phyloP scores from a whole-genome alignment of 2,113 vertebrate genomes.

The Polyodon spathula region DNA sequence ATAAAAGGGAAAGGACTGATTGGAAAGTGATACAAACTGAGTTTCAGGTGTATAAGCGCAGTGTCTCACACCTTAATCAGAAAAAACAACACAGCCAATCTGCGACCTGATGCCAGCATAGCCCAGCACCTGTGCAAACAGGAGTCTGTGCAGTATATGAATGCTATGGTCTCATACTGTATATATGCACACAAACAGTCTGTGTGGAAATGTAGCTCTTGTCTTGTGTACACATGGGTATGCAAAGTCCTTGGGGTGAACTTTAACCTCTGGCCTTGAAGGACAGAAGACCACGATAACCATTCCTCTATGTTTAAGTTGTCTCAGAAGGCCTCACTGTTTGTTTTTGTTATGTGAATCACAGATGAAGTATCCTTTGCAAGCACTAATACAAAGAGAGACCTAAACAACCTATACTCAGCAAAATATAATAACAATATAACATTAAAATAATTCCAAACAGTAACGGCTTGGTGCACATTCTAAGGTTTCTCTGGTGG shows the following conservation, averaged over 20 bases:
- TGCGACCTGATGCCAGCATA: not conserved
- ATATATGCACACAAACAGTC: not conserved
- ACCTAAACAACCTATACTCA: too few species aligned
- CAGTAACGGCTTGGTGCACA: too few species aligned
- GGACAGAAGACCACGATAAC: not conserved
- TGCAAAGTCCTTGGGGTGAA: not conserved
- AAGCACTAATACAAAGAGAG: conserved; percentile 2
- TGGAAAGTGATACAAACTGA: not conserved
- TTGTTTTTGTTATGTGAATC: not conserved
- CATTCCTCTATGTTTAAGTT: not conserved
- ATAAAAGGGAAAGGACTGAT: not conserved
- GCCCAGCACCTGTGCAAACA: conserved; percentile 2
- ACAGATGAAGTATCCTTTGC: not conserved
- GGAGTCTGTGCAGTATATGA: not conserved
- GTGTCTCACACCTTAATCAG: not conserved
- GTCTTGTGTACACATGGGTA: too few species aligned
- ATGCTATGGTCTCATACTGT: not conserved
- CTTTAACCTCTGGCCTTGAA: not conserved
- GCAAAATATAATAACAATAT: too few species aligned
- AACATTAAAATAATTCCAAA: too few species aligned
- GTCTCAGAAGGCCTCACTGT: not conserved
- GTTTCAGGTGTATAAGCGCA: not conserved
- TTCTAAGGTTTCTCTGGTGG: too few species aligned
- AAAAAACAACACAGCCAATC: not conserved
- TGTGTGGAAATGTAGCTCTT: too few species aligned